Evolutionary conservation across 2,797 vertebrate genomes (phyloP), one percentile per base, ranked within the genome.

Genomic region (Alca torda): DNA sequence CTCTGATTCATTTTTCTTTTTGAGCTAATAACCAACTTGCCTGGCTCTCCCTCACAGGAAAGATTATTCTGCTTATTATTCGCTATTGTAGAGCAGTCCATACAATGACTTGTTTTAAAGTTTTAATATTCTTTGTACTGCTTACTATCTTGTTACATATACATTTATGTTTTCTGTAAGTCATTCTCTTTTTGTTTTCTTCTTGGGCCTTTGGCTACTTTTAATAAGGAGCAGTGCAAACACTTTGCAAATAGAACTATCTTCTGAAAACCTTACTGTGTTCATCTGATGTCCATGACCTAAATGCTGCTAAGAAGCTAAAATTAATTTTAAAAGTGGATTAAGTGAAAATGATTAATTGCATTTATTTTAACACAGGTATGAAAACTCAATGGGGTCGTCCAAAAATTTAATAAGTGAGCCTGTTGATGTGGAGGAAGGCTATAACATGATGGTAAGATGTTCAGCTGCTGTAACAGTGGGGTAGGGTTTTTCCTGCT

Each of bases 391-490:
- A 91, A 97, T 98, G 98, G 97, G 95, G 92, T 98, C 97, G 0
- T 96, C 96, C 84, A 97, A 97, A 97, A 97, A 94, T 77, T 56
- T 93, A 41, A 11, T 97, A 84, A 97, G 84, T 93, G 97, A 98
- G 75, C 91, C 96, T 79, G 84, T 94, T 89, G 97, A 82, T 74
- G 75, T 46, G 80, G 97, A 97, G 78, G 94, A 96, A 69, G 91
- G 95, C 82, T 97, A 93, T 72, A 95, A 96, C 73, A 80, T 92
- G 88, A 98, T 98, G 98, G 98, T 98, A 97, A 98, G 98, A 96
- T 13, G 53, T 75, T 82, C 30, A 45, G 14, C 43, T 83, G 7
- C 39, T 67, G 1, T 37, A 45, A 72, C 9, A 37, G 18, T 35
- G 0, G 65, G 59, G 20, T 21, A 68, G 30, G 43, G n/a, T 68